These are phyloP conservation scores for Macroglossus sobrinus DNA, from an alignment of 2,113 vertebrate species.

Conservation along the genomic window DNA sequence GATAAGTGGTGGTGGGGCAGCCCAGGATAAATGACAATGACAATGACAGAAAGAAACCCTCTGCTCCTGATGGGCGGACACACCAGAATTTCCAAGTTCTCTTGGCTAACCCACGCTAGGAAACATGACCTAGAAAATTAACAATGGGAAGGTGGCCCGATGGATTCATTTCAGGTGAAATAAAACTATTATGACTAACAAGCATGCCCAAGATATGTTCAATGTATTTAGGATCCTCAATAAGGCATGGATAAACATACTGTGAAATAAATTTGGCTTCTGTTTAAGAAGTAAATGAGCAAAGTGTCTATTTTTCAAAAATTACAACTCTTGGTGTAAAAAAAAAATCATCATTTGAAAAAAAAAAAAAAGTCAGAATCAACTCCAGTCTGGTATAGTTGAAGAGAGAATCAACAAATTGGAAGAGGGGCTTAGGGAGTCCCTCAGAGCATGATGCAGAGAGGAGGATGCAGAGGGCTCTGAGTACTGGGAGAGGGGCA, in stretches of 20 bases:
- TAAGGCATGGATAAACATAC: neutral
- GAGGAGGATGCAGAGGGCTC: no score
- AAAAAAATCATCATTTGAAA: neutral
- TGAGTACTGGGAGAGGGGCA: neutral
- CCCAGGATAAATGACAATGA: neutral
- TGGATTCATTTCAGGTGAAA: neutral
- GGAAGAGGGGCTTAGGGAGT: neutral
- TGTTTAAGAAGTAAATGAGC: neutral
- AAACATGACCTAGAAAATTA: neutral
- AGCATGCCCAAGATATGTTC: neutral
- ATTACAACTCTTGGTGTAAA: neutral
- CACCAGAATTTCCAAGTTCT: rapidly evolving
- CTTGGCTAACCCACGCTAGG: rapidly evolving
- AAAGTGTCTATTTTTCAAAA: neutral
- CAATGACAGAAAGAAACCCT: rapidly evolving
- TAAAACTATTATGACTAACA: neutral
- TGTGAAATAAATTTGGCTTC: neutral
- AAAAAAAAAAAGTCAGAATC: neutral
- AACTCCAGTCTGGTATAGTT: neutral
- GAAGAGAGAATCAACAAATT: neutral
- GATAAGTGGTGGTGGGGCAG: no score
- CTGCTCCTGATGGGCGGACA: rapidly evolving
- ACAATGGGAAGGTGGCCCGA: rapidly evolving
- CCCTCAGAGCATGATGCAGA: neutral
- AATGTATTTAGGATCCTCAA: neutral